These are phyloP conservation scores for Lissonota sp. DNA, from an alignment of 2,888 invertebrate genomes.

Conservation along the genomic window DNA sequence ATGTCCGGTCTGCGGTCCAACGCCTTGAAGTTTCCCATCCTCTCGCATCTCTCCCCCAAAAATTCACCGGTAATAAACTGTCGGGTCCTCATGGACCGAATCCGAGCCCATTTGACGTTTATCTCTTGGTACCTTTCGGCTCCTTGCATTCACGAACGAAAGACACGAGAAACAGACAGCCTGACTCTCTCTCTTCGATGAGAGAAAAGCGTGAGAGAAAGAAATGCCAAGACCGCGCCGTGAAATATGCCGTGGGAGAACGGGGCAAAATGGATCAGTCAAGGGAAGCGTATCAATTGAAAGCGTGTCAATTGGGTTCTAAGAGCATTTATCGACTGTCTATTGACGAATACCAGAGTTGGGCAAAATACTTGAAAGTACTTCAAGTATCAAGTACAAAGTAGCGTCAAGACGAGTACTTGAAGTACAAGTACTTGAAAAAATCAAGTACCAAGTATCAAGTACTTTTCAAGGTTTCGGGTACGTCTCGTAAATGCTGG, in stretches of 20 bases:
- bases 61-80: constrained; percentile 66
- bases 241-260: not conserved
- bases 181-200: constrained; percentile 20
- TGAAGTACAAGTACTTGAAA: too few relatives aligned
- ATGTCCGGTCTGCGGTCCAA: constrained; percentile 41
- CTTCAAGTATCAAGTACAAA: too few relatives aligned
- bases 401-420: too few relatives aligned
- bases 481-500: too few relatives aligned
- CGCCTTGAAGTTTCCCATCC: constrained; percentile 34
- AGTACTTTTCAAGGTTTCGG: too few relatives aligned
- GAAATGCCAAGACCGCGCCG: constrained; percentile 11
- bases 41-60: constrained; percentile 35
- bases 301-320: too few relatives aligned
- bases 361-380: too few relatives aligned
- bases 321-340: too few relatives aligned
- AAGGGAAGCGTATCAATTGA: too few relatives aligned
- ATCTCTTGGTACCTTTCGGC: constrained; percentile 22
- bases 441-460: too few relatives aligned
- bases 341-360: too few relatives aligned
- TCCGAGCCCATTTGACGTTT: constrained; percentile 49
- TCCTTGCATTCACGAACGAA: constrained; percentile 27
- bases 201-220: constrained; percentile 33
- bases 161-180: constrained; percentile 19
- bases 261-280: too few relatives aligned
- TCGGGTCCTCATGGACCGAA: constrained; percentile 41